phyloP scores from a whole-genome alignment of 2,797 vertebrate genomes.

The Lerista edwardsae region DNA sequence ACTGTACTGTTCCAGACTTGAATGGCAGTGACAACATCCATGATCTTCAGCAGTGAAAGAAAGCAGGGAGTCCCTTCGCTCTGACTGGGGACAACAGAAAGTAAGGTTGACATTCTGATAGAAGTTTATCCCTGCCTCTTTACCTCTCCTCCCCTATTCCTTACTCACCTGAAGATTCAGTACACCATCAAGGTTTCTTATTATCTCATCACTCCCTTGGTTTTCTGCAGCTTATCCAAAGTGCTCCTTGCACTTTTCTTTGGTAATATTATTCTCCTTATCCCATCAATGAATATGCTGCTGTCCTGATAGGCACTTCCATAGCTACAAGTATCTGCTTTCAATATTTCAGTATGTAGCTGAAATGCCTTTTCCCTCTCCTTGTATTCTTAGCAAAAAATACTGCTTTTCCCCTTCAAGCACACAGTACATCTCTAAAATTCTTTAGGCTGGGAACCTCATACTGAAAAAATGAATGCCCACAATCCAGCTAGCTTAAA shows the following conservation, averaged over 20 bases:
- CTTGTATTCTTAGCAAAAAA: background rate
- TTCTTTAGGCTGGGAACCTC: no score
- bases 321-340: background rate
- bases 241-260: background rate
- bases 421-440: no score
- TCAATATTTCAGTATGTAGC: background rate
- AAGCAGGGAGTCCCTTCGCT: background rate
- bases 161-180: no score
- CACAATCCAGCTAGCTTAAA: background rate
- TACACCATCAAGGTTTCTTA: no score
- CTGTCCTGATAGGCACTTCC: background rate
- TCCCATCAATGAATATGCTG: background rate
- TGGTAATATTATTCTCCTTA: background rate
- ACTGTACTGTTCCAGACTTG: background rate
- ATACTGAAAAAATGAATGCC: no score
- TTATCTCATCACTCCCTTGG: background rate
- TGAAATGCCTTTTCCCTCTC: slow-evolving; percentile 10
- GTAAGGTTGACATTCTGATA: background rate
- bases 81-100: background rate
- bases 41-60: background rate
- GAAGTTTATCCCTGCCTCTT: background rate
- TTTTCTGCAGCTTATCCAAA: background rate
- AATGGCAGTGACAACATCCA: background rate
- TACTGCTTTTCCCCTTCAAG: no score
- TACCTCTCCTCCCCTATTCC: no score